These are phyloP conservation scores for Chouioia cunea DNA, from an alignment of 2,888 invertebrate species.

Conservation along the genomic window DNA sequence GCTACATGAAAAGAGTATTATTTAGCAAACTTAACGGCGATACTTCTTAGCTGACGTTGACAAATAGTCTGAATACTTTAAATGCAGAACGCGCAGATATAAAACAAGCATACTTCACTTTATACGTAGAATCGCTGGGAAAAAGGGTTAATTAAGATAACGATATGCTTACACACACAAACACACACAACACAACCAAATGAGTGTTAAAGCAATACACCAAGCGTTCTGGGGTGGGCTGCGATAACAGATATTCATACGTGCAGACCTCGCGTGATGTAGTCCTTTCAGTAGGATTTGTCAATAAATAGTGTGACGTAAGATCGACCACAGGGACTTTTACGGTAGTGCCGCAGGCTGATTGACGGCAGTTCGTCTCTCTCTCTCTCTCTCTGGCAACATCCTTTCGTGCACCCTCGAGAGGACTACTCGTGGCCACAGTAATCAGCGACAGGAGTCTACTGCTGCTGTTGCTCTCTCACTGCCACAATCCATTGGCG, in stretches of 20 bases:
- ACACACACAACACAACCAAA: no score
- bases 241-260: neutral
- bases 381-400: slow-evolving; percentile 35
- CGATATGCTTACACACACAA: no score
- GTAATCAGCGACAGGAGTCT: slow-evolving; percentile 59
- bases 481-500: slow-evolving; percentile 56
- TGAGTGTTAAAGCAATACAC: no score
- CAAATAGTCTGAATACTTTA: no score
- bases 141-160: neutral
- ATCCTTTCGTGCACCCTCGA: slow-evolving; percentile 46
- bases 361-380: slow-evolving; percentile 59
- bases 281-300: slow-evolving; percentile 52
- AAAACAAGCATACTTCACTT: no score
- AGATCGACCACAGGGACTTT: slow-evolving; percentile 57
- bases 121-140: no score
- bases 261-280: slow-evolving; percentile 20
- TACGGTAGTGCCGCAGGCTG: slow-evolving; percentile 53
- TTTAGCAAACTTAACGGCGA: no score
- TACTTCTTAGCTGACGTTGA: no score
- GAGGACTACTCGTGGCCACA: slow-evolving; percentile 48
- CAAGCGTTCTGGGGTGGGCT: neutral
- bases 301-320: slow-evolving; percentile 55
- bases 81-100: no score
- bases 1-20: no score
- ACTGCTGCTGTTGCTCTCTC: slow-evolving; percentile 50